Evolutionary conservation across 2,797 vertebrate species (phyloP), one percentile per base, ranked within the genome.

Genomic region (Morus bassanus): DNA sequence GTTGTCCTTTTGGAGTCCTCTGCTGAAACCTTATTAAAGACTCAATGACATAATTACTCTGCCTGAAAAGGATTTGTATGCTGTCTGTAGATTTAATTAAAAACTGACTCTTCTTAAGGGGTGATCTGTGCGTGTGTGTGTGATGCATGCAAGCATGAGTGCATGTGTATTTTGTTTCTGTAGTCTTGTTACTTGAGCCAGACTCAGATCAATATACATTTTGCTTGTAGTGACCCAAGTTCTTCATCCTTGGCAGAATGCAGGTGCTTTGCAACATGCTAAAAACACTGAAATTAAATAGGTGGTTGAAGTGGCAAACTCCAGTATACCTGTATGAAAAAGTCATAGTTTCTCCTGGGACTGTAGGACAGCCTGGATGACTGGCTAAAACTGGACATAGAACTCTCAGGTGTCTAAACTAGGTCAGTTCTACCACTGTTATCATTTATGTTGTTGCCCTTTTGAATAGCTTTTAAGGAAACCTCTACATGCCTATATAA

Each of bases 401-500:
- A 73, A 61, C 5, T 7, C 6, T 69, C 57, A 83, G 9, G 17
- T 31, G 4, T 56, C 30, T 63, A 61, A 89, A 69, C 19, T n/a
- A 51, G 8, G 11, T 37, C 24, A 67, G 7, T 79, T 77, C 59
- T 79, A 39, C 7, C 7, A n/a, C 23, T 91, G 28, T 35, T 89
- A 93, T 37, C 16, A 19, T 73, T 92, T 75, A 50, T 46, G 17
- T 45, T 51, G 6, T 57, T 77, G 19, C 10, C 46, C 63, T 84
- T 94, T 88, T 63, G 50, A 82, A 61, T 35, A 87, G 21, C 28
- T 89, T 94, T 92, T 85, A 95, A 88, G 85, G 76, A 89, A 87
- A 56, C 11, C 9, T 82, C 83, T 73, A 31, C 22, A 25, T 67
- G 45, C 35, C 64, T 51, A 31, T 15, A 4, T 57, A 82, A 39